These are phyloP conservation scores for Agonopterix subpropinquella DNA, from an alignment of 2,888 invertebrate species.

Conservation along the genomic window DNA sequence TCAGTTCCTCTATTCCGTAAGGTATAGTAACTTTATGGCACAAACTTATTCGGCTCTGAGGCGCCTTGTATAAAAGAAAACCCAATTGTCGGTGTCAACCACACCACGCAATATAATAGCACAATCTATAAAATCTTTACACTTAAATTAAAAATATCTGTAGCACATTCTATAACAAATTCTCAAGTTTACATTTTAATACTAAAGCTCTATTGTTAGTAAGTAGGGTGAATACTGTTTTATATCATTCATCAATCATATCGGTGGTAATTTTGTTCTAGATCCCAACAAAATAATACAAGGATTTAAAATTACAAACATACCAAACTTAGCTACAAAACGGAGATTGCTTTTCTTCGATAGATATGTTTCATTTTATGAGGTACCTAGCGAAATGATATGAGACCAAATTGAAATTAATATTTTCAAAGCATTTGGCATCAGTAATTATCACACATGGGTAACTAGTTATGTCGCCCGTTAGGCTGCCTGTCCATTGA, in stretches of 20 bases:
- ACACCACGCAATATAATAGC: constrained; percentile 13
- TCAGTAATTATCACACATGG: constrained; percentile 5
- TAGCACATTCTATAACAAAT: constrained; percentile 9
- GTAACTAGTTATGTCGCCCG: neutral
- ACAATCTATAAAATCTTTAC: constrained; percentile 17
- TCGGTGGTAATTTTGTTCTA: neutral
- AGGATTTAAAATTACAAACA: neutral
- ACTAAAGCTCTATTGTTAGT: neutral
- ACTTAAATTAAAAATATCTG: constrained; percentile 11
- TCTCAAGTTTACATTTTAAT: neutral
- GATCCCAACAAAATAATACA: no score
- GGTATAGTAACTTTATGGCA: no score
- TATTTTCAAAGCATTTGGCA: constrained; percentile 3
- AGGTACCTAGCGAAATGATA: constrained; percentile 18
- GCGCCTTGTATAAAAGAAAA: constrained; percentile 14
- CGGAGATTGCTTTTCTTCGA: constrained; percentile 5
- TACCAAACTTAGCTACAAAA: neutral
- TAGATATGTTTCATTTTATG: constrained; percentile 11
- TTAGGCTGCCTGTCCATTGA: no score
- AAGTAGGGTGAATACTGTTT: neutral
- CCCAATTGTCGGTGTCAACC: constrained; percentile 21
- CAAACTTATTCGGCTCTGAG: no score
- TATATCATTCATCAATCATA: neutral
- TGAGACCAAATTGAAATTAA: constrained; percentile 15
- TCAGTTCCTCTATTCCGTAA: no score